phyloP scores from a whole-genome alignment of 2,797 vertebrate species.

The Pseudomugil tenellus region DNA sequence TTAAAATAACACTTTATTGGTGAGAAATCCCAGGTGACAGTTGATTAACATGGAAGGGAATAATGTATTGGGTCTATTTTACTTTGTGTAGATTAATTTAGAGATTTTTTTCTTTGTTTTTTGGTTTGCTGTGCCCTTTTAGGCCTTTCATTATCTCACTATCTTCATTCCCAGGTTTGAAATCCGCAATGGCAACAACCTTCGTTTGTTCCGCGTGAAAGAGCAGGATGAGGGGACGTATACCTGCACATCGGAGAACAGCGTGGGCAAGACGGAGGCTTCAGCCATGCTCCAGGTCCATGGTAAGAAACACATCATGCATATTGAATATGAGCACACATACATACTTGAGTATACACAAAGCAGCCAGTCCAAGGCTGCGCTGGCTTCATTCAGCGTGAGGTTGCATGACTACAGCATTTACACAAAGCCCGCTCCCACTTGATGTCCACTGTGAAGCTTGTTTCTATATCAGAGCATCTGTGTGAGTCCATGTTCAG shows the following conservation, averaged over 20 bases:
- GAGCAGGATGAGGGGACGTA: conserved; percentile 93
- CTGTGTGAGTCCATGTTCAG: conserved; percentile 52
- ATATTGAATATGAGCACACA: conserved; percentile 41
- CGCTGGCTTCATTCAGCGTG: conserved; percentile 23
- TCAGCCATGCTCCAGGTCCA: conserved; percentile 92
- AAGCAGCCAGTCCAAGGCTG: conserved; percentile 27
- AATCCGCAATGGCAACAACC: conserved; percentile 90
- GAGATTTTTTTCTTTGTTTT: conserved; percentile 4
- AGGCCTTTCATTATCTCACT: conserved; percentile 39
- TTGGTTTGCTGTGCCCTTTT: conserved; percentile 11
- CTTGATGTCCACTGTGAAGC: conserved; percentile 48
- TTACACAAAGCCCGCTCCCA: conserved; percentile 37
- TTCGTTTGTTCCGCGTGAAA: conserved; percentile 85
- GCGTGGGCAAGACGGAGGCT: conserved; percentile 91
- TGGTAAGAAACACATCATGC: conserved; percentile 80
- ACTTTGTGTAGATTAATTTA: conserved; percentile 41
- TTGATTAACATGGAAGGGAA: conserved; percentile 54
- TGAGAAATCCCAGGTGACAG: conserved; percentile 22
- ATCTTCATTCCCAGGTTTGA: conserved; percentile 85
- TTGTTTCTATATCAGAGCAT: conserved; percentile 63
- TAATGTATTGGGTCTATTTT: conserved; percentile 26
- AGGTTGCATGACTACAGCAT: conserved; percentile 38
- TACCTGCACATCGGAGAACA: conserved; percentile 95
- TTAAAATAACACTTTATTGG: conserved; percentile 42
- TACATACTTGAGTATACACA: conserved; percentile 32